phyloP scores from a whole-genome alignment of 2,888 invertebrate genomes.

The Imbricaverruca yamaguchii region DNA sequence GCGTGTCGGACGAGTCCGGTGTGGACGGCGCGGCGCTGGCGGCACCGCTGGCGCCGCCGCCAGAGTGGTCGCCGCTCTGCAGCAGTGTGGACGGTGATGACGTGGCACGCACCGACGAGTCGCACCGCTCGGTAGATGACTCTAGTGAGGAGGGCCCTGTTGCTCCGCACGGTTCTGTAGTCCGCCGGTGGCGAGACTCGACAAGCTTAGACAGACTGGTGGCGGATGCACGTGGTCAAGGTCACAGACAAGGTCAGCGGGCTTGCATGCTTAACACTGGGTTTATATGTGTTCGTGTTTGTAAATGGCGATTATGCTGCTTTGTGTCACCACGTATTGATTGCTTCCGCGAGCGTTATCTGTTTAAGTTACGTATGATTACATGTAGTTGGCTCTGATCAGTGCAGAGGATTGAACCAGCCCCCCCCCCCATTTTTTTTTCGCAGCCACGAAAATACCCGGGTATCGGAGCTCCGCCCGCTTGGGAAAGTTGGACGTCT shows the following conservation, averaged over 20 bases:
- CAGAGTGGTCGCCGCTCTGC: background rate
- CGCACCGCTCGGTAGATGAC: background rate
- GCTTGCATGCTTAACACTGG: background rate
- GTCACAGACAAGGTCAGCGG: background rate
- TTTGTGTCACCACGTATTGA: too few species aligned
- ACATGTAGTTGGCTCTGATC: too few species aligned
- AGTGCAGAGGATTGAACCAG: too few species aligned
- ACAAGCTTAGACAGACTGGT: slow-evolving; percentile 2
- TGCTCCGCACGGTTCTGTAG: background rate
- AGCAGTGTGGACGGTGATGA: background rate
- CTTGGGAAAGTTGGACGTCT: too few species aligned
- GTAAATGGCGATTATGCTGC: too few species aligned
- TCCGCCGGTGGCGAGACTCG: slow-evolving; percentile 10
- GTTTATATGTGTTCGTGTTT: too few species aligned
- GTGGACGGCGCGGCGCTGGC: too few species aligned
- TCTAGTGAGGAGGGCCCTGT: background rate
- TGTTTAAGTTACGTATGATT: too few species aligned
- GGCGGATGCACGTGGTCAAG: background rate
- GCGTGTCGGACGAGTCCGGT: background rate
- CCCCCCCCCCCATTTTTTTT: too few species aligned
- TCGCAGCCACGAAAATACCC: too few species aligned
- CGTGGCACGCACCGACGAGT: background rate
- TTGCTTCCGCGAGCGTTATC: too few species aligned
- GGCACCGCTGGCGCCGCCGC: background rate
- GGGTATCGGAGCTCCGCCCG: too few species aligned